Conservation (phyloP, 2,113 vertebrate species). For the Indicator indicator region DNA sequence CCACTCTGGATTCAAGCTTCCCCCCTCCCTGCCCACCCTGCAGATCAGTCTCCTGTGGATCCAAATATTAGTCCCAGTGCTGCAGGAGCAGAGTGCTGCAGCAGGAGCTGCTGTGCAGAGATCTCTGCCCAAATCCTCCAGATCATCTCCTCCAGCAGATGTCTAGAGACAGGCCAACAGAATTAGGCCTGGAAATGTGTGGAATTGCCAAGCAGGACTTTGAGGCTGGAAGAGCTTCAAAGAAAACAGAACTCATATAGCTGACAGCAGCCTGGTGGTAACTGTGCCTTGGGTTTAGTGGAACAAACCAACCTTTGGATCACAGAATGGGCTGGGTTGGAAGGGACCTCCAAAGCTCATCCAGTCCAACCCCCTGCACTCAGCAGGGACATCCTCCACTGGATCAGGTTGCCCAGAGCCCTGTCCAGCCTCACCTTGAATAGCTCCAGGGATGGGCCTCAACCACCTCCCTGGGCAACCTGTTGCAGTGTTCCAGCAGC, state of each 20-base stretch:
- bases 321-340: too few relatives aligned
- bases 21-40: neutral
- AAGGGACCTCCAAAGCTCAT: too few relatives aligned
- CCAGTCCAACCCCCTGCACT: too few relatives aligned
- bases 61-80: neutral
- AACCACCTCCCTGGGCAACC: too few relatives aligned
- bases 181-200: conserved; percentile 37
- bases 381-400: too few relatives aligned
- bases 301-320: neutral
- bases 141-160: neutral
- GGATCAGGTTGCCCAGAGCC: too few relatives aligned
- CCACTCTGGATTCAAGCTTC: neutral
- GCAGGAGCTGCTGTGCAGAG: neutral
- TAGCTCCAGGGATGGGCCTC: too few relatives aligned
- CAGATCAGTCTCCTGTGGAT: neutral
- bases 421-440: too few relatives aligned
- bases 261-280: neutral
- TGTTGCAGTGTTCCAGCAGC: too few relatives aligned
- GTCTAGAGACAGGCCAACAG: conserved; percentile 46
- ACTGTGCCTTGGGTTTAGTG: neutral
- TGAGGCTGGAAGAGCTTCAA: conserved; percentile 8
- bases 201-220: conserved; percentile 51
- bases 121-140: conserved; percentile 8
- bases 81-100: neutral
- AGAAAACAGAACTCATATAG: neutral